phyloP scores from a whole-genome alignment of 53 echinoderm and acorn worm species.

The Temnopleurus reevesii region DNA sequence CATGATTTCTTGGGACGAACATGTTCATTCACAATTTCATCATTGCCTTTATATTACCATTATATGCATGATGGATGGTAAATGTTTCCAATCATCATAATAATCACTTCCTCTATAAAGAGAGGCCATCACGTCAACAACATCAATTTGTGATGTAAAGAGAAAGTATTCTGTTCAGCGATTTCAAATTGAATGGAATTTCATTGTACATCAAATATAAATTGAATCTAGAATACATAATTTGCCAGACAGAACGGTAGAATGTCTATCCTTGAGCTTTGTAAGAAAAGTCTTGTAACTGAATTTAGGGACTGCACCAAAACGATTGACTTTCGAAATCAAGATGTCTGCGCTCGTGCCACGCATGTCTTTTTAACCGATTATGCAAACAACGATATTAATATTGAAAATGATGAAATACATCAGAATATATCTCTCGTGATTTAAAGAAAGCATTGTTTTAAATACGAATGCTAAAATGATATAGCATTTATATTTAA shows the following conservation, averaged over 20 bases:
- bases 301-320: neutral
- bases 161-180: neutral
- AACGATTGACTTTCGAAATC: neutral
- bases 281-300: neutral
- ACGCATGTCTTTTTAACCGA: too few species aligned
- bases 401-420: too few species aligned
- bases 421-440: too few species aligned
- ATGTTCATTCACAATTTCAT: too few species aligned
- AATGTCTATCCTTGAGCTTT: neutral
- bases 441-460: too few species aligned
- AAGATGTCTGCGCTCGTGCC: neutral
- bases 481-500: too few species aligned
- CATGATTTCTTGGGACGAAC: too few species aligned
- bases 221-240: neutral
- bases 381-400: too few species aligned
- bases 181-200: neutral
- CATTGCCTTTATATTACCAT: too few species aligned
- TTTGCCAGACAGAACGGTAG: neutral
- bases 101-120: neutral
- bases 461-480: too few species aligned
- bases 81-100: too few species aligned
- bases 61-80: too few species aligned
- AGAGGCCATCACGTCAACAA: constrained; percentile 16
- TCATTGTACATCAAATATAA: neutral
- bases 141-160: neutral